Base-by-base conservation (phyloP, 2,113 vertebrate genomes). In the human region DNA sequence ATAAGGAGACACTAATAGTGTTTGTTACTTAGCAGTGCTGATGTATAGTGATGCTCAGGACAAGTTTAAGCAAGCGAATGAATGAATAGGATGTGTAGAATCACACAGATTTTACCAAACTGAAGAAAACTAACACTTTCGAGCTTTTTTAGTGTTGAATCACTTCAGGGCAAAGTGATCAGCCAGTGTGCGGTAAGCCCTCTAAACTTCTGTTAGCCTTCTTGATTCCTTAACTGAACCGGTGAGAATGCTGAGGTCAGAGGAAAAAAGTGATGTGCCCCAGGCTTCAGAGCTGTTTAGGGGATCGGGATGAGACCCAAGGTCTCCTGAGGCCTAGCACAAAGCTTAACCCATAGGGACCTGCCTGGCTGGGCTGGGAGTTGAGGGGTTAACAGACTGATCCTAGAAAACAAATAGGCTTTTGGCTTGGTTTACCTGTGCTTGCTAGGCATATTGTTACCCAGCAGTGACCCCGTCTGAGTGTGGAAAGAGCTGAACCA, bases 401-500 rank as follows among this genome's bases (percentile, higher is more conserved):
- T n/a, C 30, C 73, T 66, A 43, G 43, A 86, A 82, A 59, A 96
- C 32, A 48, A 55, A 81, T 0, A 38, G 48, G 32, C 50, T n/a
- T 64, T 79, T 8, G 17, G 7, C 43, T 55, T 38, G 23, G 22
- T 61, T 66, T 43, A 20, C 30, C 61, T 16, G 30, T 12, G 43
- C 57, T 89, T 6, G 20, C 18, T 32, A 88, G 72, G 43, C 70
- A 0, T 22, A 18, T 23, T 6, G 48, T 50, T 25, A 48, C 92
- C 40, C 25, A 64, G 57, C 52, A 35, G 79, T 20, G 55, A 90
- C 70, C 52, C 81, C 55, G 11, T 30, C 52, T n/a, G 0, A 7
- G n/a, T 68, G 86, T 93, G 87, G 90, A 83, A 89, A 84, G 88
- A 92, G 5, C n/a, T 18, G 72, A 80, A 55, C 92, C 48, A 57